phyloP scores from a whole-genome alignment of 2,888 invertebrate genomes.

The Tholera decimalis region DNA sequence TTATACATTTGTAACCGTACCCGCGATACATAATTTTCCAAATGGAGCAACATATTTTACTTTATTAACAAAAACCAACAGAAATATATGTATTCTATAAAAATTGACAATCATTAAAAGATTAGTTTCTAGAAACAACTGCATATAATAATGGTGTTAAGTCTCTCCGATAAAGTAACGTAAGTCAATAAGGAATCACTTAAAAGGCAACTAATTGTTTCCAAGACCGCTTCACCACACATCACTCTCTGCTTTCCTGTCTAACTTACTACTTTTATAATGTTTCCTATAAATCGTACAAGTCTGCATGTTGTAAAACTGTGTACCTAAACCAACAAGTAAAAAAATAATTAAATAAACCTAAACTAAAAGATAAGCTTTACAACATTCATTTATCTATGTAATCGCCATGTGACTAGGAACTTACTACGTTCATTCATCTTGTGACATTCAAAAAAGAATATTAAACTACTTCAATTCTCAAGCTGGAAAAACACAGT shows the following conservation, averaged over 20 bases:
- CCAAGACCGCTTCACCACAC: conserved; percentile 55
- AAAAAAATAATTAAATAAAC: conserved; percentile 50
- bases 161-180: not conserved
- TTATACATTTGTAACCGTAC: too few relatives aligned
- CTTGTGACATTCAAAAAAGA: too few relatives aligned
- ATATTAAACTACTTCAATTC: too few relatives aligned
- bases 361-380: conserved; percentile 49
- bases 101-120: too few relatives aligned
- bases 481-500: too few relatives aligned
- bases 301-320: conserved; percentile 80
- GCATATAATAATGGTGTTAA: not conserved
- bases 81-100: too few relatives aligned
- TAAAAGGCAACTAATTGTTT: conserved; percentile 45
- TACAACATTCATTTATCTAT: conserved; percentile 66
- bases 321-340: conserved; percentile 57
- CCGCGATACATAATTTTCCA: too few relatives aligned
- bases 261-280: conserved; percentile 62
- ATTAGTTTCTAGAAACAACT: too few relatives aligned
- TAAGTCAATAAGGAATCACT: not conserved
- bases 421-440: too few relatives aligned
- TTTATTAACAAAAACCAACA: too few relatives aligned
- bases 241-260: conserved; percentile 72
- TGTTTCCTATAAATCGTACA: conserved; percentile 59
- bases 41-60: too few relatives aligned
- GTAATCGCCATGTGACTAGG: not conserved